Percentiles rank a stretch among this genome's conserved stretches.
Evolutionary conservation across 35 echinoderm and acorn worm species (phyloP).

Genomic region (Apostichopus californicus): DNA sequence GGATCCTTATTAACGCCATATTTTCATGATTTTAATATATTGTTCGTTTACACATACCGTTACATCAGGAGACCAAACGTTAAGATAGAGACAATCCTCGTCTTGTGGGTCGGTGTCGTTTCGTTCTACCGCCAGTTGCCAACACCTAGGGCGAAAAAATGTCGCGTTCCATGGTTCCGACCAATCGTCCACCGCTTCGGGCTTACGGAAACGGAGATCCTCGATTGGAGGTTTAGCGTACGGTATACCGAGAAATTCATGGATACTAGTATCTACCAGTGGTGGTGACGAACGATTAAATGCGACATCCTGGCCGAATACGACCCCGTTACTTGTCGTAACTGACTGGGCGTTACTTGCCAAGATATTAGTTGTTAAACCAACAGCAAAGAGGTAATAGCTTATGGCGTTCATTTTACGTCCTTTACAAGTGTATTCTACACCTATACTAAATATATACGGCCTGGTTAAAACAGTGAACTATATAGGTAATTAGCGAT

Average conservation of each 20-base stretch:
- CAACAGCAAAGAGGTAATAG: neutral
- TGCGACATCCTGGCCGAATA: neutral
- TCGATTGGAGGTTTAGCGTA: slow-evolving; percentile 57
- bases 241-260: slow-evolving; percentile 47
- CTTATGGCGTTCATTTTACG: neutral
- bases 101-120: slow-evolving; percentile 5
- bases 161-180: slow-evolving; percentile 30
- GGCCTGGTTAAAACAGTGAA: neutral
- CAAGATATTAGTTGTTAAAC: neutral
- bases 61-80: slow-evolving; percentile 39
- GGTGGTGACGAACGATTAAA: neutral
- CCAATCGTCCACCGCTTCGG: slow-evolving; percentile 35
- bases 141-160: slow-evolving; percentile 24
- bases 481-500: too few relatives aligned
- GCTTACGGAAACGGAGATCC: slow-evolving; percentile 43
- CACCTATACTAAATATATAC: neutral
- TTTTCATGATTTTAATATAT: too few relatives aligned
- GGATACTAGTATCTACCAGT: slow-evolving; percentile 12
- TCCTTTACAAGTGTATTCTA: too few relatives aligned
- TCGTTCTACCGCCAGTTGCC: neutral
- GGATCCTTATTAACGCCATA: too few relatives aligned
- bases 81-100: slow-evolving; percentile 47
- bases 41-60: neutral
- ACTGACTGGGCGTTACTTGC: neutral
- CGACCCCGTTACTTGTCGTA: slow-evolving; percentile 9